A percentile compares a stretch with the other conserved stretches of the same genome.
These are phyloP conservation scores for Myxocyprinus asiaticus DNA, from an alignment of 2,113 vertebrate genomes.

Conservation along the genomic window DNA sequence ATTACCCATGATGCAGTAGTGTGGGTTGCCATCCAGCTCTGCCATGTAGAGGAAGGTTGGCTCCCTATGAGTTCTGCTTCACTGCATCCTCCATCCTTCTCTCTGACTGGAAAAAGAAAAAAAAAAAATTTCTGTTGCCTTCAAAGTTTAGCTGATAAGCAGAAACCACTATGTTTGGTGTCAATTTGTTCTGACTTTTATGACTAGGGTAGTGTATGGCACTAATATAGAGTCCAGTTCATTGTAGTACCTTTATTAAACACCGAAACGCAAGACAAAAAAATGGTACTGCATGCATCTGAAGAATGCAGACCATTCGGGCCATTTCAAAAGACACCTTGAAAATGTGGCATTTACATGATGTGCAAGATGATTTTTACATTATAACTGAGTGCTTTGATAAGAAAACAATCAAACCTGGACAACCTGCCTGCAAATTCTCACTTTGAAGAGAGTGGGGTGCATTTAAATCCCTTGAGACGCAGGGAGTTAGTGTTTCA, in stretches of 20 bases:
- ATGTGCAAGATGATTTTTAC: too few species aligned
- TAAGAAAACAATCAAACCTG: slow-evolving; percentile 59
- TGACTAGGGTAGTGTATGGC: slow-evolving; percentile 68
- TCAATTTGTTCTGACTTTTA: slow-evolving; percentile 73
- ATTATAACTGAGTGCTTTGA: slow-evolving; percentile 28
- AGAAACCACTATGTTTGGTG: slow-evolving; percentile 69
- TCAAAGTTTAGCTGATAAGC: slow-evolving; percentile 73
- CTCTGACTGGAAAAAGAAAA: slow-evolving; percentile 32
- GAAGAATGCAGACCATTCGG: slow-evolving; percentile 67
- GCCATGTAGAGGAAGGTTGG: slow-evolving; percentile 63
- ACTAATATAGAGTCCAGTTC: slow-evolving; percentile 64
- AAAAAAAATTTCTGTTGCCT: slow-evolving; percentile 77
- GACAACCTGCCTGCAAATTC: slow-evolving; percentile 49
- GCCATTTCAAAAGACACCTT: slow-evolving; percentile 40
- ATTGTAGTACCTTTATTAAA: slow-evolving; percentile 72
- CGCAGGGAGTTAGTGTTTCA: neutral
- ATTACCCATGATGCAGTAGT: slow-evolving; percentile 68
- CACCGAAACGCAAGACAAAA: slow-evolving; percentile 49
- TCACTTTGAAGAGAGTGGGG: slow-evolving; percentile 38
- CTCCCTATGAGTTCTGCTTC: slow-evolving; percentile 63
- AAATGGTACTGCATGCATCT: slow-evolving; percentile 61
- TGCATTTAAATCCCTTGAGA: slow-evolving; percentile 60
- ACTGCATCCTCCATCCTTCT: slow-evolving; percentile 52
- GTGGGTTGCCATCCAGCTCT: slow-evolving; percentile 59
- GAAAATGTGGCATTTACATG: slow-evolving; percentile 55